Percentiles rank a stretch among this genome's conserved stretches.
phyloP scores from a whole-genome alignment of 2,113 vertebrate species.

The Antechinus flavipes region DNA sequence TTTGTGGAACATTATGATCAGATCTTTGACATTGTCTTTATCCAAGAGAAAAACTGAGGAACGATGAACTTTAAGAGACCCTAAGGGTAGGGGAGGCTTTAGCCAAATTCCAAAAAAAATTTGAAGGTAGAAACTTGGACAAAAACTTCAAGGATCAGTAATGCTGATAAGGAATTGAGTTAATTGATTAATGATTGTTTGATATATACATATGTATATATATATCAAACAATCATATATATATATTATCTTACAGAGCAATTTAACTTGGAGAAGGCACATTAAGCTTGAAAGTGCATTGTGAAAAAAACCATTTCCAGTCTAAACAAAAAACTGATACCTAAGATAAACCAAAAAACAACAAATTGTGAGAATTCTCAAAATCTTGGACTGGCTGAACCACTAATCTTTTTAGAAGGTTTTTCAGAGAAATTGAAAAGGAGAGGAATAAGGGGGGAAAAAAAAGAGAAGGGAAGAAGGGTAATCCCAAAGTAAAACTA shows the following conservation, averaged over 20 bases:
- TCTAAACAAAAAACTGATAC: no score
- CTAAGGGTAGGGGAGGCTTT: background rate
- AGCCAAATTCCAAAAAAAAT: background rate
- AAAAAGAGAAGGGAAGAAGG: no score
- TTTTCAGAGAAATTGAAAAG: no score
- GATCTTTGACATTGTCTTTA: slow-evolving; percentile 90
- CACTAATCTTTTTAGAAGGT: no score
- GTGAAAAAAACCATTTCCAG: no score
- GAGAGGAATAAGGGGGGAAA: no score
- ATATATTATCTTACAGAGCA: background rate
- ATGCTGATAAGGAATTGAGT: slow-evolving; percentile 77
- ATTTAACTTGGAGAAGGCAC: background rate
- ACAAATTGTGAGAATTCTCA: no score
- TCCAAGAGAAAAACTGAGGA: slow-evolving; percentile 57
- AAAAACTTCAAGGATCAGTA: background rate
- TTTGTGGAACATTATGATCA: slow-evolving; percentile 94
- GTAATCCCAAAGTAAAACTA: no score
- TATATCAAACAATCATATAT: no score
- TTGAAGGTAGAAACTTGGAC: background rate
- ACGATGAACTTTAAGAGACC: slow-evolving; percentile 19
- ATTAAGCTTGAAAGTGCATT: background rate
- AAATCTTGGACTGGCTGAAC: no score
- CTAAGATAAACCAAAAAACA: no score
- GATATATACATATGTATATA: background rate
- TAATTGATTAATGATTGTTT: background rate